A percentile compares a stretch with the other conserved stretches of the same genome.
phyloP scores from a whole-genome alignment of 2,797 vertebrate genomes.

The Psittacula echo region DNA sequence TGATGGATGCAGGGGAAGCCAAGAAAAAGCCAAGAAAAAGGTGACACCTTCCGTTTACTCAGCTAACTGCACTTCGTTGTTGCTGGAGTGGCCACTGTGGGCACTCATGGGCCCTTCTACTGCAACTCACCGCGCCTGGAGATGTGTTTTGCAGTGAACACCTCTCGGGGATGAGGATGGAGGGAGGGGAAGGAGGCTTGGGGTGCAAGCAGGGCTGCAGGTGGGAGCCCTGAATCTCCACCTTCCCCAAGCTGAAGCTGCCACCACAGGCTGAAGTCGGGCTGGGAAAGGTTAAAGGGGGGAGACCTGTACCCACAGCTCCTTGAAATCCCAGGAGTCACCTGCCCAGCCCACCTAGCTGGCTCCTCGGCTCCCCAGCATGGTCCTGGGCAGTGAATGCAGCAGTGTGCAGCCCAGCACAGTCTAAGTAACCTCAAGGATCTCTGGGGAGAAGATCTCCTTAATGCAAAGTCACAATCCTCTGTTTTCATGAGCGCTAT shows the following conservation, averaged over 20 bases:
- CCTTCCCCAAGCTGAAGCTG: background rate
- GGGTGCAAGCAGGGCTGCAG: background rate
- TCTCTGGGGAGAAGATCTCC: background rate
- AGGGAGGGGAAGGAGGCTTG: background rate
- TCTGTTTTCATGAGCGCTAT: rapidly evolving
- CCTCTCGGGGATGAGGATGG: rapidly evolving
- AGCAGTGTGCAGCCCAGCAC: background rate
- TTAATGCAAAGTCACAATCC: background rate
- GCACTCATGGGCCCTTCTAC: background rate
- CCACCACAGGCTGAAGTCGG: background rate
- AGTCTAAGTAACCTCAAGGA: background rate
- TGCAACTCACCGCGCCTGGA: rapidly evolving
- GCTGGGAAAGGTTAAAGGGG: background rate
- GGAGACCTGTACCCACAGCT: background rate
- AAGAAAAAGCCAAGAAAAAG: conserved; percentile 64
- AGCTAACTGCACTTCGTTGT: conserved; percentile 48
- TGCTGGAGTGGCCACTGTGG: background rate
- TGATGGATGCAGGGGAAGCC: background rate
- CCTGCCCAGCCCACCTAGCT: background rate
- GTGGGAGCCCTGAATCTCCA: background rate
- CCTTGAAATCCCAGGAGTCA: background rate
- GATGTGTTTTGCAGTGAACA: background rate
- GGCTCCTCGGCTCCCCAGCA: background rate
- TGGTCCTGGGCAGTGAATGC: background rate
- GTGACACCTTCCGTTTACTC: conserved; percentile 72